Evolutionary conservation across 2,113 vertebrate genomes (phyloP).

Genomic region (Ictalurus punctatus): DNA sequence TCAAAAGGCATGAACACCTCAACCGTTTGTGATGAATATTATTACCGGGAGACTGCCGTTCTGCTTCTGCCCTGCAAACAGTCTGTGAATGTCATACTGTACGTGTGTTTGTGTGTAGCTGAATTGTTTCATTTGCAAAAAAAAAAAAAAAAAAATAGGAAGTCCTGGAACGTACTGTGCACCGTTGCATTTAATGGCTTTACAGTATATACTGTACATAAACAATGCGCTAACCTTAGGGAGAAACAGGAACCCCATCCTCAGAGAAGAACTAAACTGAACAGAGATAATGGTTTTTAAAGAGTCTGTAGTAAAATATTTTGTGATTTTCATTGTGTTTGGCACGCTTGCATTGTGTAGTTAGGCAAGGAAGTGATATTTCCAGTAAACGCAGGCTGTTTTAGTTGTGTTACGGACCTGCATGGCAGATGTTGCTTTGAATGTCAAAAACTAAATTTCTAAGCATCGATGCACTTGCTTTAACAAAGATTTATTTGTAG

Average conservation of each 20-base stretch:
- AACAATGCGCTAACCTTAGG: not conserved
- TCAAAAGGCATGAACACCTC: not conserved
- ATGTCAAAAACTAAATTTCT: not conserved
- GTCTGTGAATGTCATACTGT: not conserved
- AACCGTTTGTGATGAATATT: not conserved
- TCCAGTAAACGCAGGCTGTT: not conserved
- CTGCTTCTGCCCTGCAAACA: not conserved
- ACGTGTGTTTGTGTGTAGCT: not conserved
- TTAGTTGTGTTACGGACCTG: not conserved
- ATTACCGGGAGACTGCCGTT: not conserved
- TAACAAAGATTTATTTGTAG: not conserved
- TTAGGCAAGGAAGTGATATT: not conserved
- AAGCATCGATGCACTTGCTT: too few species aligned
- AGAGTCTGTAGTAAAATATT: not conserved
- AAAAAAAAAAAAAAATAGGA: slow-evolving; percentile 14
- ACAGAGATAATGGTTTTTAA: not conserved
- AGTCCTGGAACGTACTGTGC: not conserved
- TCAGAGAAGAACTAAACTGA: slow-evolving; percentile 14
- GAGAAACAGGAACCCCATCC: slow-evolving; percentile 42
- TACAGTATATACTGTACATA: not conserved
- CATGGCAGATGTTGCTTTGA: not conserved
- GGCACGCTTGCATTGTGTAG: not conserved
- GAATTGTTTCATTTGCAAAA: not conserved
- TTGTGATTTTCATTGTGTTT: slow-evolving; percentile 21
- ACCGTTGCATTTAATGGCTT: not conserved